Evolutionary conservation across 2,113 vertebrate species (phyloP).

Genomic region (Maccullochella peelii): DNA sequence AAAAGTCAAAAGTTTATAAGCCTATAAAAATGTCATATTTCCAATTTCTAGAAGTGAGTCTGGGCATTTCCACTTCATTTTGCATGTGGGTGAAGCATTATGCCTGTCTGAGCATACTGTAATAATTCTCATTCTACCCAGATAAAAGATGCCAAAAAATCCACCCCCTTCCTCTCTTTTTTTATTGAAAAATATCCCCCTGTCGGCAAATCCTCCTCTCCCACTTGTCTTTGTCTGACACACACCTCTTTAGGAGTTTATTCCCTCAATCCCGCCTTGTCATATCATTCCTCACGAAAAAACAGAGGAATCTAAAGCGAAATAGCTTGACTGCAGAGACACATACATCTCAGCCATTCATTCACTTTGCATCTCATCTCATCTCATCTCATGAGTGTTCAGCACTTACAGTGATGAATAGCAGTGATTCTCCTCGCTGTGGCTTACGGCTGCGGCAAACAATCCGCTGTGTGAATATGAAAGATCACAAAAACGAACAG

Average conservation of each 20-base stretch:
- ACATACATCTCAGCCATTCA: constrained; percentile 42
- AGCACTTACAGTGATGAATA: constrained; percentile 54
- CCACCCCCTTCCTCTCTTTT: background rate
- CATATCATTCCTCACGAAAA: constrained; percentile 34
- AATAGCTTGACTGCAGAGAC: constrained; percentile 23
- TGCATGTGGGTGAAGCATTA: constrained; percentile 24
- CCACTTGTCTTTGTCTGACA: constrained; percentile 50
- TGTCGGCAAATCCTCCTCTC: constrained; percentile 37
- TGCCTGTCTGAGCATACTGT: constrained; percentile 10
- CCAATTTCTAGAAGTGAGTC: background rate
- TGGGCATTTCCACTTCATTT: constrained; percentile 13
- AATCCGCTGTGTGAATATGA: constrained; percentile 10
- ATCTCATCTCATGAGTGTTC: constrained; percentile 40
- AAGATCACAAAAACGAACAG: constrained; percentile 15
- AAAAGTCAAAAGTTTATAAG: background rate
- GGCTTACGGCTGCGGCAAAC: constrained; percentile 15
- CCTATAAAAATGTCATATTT: too few species aligned
- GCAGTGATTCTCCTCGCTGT: constrained; percentile 15
- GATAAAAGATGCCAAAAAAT: constrained; percentile 33
- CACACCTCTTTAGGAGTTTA: constrained; percentile 54
- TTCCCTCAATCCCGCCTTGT: constrained; percentile 47
- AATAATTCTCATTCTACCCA: constrained; percentile 36
- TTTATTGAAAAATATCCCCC: constrained; percentile 39
- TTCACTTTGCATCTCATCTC: constrained; percentile 53
- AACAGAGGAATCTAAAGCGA: constrained; percentile 16